Evolutionary conservation across 1,140 invertebrate species (phyloP), one percentile per base, ranked within the genome.

Genomic region (Aphis craccivora): DNA sequence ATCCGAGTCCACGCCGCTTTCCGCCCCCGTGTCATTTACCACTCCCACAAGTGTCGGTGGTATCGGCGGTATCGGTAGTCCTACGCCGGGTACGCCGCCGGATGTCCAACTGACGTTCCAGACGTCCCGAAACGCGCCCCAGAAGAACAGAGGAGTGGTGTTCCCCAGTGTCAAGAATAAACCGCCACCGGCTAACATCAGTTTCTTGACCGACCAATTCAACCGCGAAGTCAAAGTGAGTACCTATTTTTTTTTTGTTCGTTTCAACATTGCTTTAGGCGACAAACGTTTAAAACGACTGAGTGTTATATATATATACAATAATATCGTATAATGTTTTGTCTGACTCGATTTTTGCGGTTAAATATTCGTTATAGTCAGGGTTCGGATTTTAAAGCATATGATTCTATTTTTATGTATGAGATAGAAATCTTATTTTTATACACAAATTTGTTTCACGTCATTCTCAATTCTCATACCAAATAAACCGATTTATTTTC

Each of bases 91-190:
- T 91, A 95, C 96, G 60, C 95, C 93, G 95, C 96, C 89, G 95
- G 95, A 94, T 94, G 96, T 94, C 94, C 95, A 40, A 94, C 95
- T 55, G 95, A 95, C 55, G 94, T 94, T 95, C 95, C 95, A 95
- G 94, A 91, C 94, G 40, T 95, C 95, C 2, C 94, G 95, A 55
- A 94, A 81, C 90, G 93, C 94, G 18, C 94, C 94, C 93, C 60
- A 81, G 67, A 94, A 94, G 92, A 98, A 97, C 95, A 96, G 97
- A 37, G 97, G 97, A 84, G 96, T 98, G 94, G 98, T 98, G 95
- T 98, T 98, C 95, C 98, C 98, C 1, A 98, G 97, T 94, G 97
- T 98, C 25, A 98, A 98, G 95, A 98, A 98, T 95, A 98, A 98
- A 94, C 98, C 98, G 9, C 97, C 97, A 93, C 96, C 97, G 51